Conservation (phyloP, 2,113 vertebrate genomes). For the Microtus ochrogaster region DNA sequence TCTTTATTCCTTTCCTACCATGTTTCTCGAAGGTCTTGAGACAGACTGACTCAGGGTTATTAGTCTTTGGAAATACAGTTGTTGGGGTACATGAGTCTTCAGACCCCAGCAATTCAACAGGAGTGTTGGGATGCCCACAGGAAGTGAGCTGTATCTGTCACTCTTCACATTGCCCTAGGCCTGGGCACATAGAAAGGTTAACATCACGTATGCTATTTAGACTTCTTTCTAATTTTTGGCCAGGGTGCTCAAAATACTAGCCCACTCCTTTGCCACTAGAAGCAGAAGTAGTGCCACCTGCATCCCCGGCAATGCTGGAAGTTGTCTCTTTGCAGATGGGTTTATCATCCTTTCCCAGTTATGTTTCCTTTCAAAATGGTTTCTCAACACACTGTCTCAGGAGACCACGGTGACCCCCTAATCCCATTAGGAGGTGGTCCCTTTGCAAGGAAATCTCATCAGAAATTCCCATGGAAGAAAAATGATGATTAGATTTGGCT, state of each 20-base stretch:
- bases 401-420: constrained; percentile 43
- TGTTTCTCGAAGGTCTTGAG: neutral
- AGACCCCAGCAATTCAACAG: fast-evolving
- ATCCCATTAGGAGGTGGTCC: constrained; percentile 67
- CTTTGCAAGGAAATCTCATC: constrained; percentile 65
- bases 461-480: constrained; percentile 69
- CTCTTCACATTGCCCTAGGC: neutral
- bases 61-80: neutral
- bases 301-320: neutral
- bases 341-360: neutral
- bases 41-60: neutral
- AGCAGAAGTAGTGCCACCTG: neutral
- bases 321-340: neutral
- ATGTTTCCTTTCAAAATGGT: constrained; percentile 30
- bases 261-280: neutral
- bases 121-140: neutral
- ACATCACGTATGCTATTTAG: neutral
- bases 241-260: neutral
- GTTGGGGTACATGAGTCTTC: neutral
- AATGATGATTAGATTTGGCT: constrained; percentile 60
- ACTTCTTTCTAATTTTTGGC: neutral
- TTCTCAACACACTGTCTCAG: constrained; percentile 27
- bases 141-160: fast-evolving
- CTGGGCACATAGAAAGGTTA: neutral
- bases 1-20: neutral